A percentile compares a stretch with the other conserved stretches of the same genome.
Conservation (phyloP, 2,888 invertebrate genomes). For the Drosophila siamana region DNA sequence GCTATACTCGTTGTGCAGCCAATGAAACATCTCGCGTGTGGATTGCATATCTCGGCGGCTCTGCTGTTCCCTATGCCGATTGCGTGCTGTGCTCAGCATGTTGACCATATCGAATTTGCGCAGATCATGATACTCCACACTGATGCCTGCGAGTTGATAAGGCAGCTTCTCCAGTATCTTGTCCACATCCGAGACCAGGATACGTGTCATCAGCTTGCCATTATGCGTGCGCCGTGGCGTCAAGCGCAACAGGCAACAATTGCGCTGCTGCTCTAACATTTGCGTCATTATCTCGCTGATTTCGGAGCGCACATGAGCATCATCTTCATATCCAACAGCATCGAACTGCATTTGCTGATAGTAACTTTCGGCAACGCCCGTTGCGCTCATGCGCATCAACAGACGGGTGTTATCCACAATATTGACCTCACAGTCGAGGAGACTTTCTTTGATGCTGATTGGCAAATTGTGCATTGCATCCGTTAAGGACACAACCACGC, state of each 20-base stretch:
- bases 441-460: slow-evolving; percentile 17
- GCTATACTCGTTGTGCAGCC: slow-evolving; percentile 68
- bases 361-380: slow-evolving; percentile 14
- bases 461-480: slow-evolving; percentile 45
- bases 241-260: slow-evolving; percentile 66
- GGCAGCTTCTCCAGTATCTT: slow-evolving; percentile 47
- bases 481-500: slow-evolving; percentile 60
- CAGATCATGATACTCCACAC: slow-evolving; percentile 74
- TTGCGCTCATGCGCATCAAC: slow-evolving; percentile 35
- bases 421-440: slow-evolving; percentile 45
- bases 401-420: slow-evolving; percentile 53
- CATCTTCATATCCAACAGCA: slow-evolving; percentile 70
- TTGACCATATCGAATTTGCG: slow-evolving; percentile 78
- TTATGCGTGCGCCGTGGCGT: slow-evolving; percentile 53
- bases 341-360: slow-evolving; percentile 70
- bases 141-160: slow-evolving; percentile 49
- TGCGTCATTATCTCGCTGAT: slow-evolving; percentile 50
- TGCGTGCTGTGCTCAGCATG: slow-evolving; percentile 46
- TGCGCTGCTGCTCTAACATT: slow-evolving; percentile 52
- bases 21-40: slow-evolving; percentile 69
- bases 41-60: slow-evolving; percentile 39
- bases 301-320: slow-evolving; percentile 56
- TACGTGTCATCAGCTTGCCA: slow-evolving; percentile 60
- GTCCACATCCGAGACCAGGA: slow-evolving; percentile 72
- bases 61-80: background rate